Evolutionary conservation across 53 echinoderm and acorn worm genomes (phyloP), one percentile per base, ranked within the genome.

Genomic region (Crossaster papposus): DNA sequence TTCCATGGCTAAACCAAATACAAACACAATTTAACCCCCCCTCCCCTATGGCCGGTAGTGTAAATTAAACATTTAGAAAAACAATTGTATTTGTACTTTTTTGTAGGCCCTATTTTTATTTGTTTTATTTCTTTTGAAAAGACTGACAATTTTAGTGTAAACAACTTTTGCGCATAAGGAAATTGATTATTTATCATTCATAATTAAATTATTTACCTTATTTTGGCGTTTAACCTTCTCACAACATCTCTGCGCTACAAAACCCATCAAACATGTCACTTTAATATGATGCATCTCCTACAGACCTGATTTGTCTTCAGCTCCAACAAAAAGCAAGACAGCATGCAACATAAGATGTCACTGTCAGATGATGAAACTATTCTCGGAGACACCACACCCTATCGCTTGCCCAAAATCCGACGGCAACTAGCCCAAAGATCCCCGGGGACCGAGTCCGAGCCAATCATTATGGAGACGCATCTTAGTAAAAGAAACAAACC

Each of bases 351-450:
- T 87, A 34, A 22, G 26, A 35, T 35, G 28, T 70, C 72, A 9
- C 35, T 14, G 18, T 87, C 87, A 4, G 37, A 87, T 30, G 77
- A 87, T 30, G 87, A 64, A 29, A 87, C 63, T 77, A 23, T 34
- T 55, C 31, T 35, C 12, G 5, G 30, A 5, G 80, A 80, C 31
- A 58, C 80, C 3, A 34, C 54, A 77, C 87, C 87, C 17, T 87
- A 87, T 50, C 87, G 87, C 62, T 62, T 87, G 73, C 87, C 87
- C 22, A 87, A 76, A 77, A 62, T 87, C 7, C 54, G 5, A 29
- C 80, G 30, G 80, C 80, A 36, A 29, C 35, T 54, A 4, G 22
- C 87, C 33, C 54, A 50, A 32, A 87, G 87, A 34, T 34, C 58
- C n/a, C 75, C 76, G 4, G 77, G 76, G 1, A 52, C 75, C 24